phyloP scores from a whole-genome alignment of 1,140 invertebrate genomes.

The Sycobia sp. region DNA sequence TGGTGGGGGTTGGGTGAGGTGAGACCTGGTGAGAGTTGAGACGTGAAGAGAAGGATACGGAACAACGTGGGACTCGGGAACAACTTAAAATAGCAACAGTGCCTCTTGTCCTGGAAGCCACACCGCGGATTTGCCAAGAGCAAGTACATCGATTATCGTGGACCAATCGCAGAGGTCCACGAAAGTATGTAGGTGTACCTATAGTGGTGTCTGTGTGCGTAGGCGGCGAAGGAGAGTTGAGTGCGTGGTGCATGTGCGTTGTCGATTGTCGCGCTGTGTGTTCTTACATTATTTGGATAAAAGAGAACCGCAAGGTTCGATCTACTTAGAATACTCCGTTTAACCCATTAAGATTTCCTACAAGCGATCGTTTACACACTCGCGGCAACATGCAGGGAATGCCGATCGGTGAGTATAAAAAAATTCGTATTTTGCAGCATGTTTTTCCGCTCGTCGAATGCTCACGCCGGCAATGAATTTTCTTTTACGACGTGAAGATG shows the following conservation, averaged over 20 bases:
- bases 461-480: too few species aligned
- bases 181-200: conserved; percentile 39
- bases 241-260: neutral
- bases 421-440: neutral
- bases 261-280: too few species aligned
- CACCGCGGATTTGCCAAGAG: too few species aligned
- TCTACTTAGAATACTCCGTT: too few species aligned
- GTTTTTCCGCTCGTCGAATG: neutral
- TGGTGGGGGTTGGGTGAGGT: too few species aligned
- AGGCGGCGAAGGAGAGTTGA: neutral
- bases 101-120: too few species aligned
- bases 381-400: conserved; percentile 4
- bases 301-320: neutral
- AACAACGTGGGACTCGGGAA: too few species aligned
- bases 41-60: too few species aligned
- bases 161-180: conserved; percentile 55
- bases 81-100: too few species aligned
- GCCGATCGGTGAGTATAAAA: conserved; percentile 15
- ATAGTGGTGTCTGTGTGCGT: conserved; percentile 25
- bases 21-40: too few species aligned
- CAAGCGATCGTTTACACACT: neutral
- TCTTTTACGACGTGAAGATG: too few species aligned
- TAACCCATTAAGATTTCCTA: conserved; percentile 18
- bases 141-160: conserved; percentile 38
- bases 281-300: conserved; percentile 7